Base-by-base conservation (phyloP, 2,888 invertebrate genomes). In the Nomada fabriciana region DNA sequence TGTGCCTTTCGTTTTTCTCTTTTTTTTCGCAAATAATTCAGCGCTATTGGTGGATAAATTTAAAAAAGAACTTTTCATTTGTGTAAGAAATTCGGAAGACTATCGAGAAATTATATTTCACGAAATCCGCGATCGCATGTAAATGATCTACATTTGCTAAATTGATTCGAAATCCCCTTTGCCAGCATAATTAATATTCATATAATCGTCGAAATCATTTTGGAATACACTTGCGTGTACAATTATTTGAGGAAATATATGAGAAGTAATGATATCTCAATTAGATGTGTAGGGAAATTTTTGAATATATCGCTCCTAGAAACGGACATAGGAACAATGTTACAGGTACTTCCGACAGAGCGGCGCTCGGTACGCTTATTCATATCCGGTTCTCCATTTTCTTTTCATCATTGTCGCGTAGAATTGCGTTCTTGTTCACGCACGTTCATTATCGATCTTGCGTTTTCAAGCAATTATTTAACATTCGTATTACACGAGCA, bases 301-400 rank as follows among this genome's bases (percentile, higher is more conserved):
- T 52, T 0, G 9, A 42, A 18, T 11, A 25, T 53, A 18, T 25
- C 20, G 55, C 20, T 0, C n/a, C 13, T 20, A 18, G 15, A n/a
- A 63, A 20, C 61, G 20, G 67, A 71, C 2, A 5, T 11, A 7
- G 42, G 42, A 59, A 59, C 18, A 63, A 23, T 55, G 10, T 2
- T 50, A 20, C 5, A 7, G 5, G 3, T 7, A 25, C 42, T 72
- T 77, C 67, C 72, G 57, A 10, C 9, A 72, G 0, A 61, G 57
- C 63, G 72, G 78, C 67, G 80, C 71, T 72, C 25, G 4, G 11
- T 23, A 65, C 69, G 25, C 18, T 20, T 42, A 42, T 52, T 63
- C 61, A 60, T 36, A 82, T 85, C 85, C 80, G 86, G 75, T 80
- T 75, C 52, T 83, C 88, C 88, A 88, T 88, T 82, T 87, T 88